phyloP scores from a whole-genome alignment of 2,797 vertebrate genomes.

The Euphonia xanthogaster region DNA sequence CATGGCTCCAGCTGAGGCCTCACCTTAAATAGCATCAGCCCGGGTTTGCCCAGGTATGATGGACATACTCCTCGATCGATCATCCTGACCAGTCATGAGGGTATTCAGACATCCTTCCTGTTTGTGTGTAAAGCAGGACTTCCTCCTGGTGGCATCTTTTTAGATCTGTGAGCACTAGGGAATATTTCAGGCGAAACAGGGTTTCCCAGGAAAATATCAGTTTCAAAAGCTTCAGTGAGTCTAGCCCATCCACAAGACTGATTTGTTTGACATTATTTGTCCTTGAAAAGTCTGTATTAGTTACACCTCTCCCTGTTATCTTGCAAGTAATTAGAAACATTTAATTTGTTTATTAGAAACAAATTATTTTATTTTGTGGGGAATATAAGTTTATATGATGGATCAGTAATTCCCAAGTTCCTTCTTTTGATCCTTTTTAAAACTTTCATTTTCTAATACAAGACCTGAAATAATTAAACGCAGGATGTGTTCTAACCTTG shows the following conservation, averaged over 20 bases:
- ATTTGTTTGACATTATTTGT: neutral
- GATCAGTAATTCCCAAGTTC: neutral
- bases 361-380: neutral
- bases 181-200: neutral
- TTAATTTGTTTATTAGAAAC: too few species aligned
- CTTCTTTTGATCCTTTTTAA: neutral
- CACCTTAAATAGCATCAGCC: neutral
- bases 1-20: neutral
- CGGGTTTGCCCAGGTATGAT: neutral
- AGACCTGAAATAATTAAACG: neutral
- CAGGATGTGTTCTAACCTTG: neutral
- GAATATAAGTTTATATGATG: neutral
- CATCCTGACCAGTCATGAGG: neutral
- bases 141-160: rapidly evolving
- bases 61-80: neutral
- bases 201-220: neutral
- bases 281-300: neutral
- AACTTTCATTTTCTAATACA: neutral
- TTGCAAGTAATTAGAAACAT: neutral
- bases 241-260: neutral
- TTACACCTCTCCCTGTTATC: neutral
- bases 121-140: neutral
- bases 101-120: neutral
- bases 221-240: neutral
- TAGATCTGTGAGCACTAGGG: neutral